These are phyloP conservation scores for Sminthopsis crassicaudata DNA, from an alignment of 2,113 vertebrate genomes.

Conservation along the genomic window DNA sequence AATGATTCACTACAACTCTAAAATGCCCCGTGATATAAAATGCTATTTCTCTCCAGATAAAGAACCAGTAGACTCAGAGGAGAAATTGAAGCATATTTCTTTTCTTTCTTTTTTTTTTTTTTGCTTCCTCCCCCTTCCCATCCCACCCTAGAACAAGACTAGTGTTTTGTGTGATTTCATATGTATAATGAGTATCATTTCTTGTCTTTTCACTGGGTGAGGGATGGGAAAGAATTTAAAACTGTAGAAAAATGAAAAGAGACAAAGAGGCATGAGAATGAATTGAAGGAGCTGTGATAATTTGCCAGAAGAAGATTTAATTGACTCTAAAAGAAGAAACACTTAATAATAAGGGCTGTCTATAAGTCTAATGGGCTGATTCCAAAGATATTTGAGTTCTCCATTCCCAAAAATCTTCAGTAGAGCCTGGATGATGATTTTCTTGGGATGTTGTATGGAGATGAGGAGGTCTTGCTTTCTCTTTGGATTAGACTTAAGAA, in stretches of 20 bases:
- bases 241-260: background rate
- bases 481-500: background rate
- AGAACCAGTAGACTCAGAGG: background rate
- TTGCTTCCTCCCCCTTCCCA: background rate
- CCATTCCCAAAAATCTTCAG: background rate
- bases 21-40: background rate
- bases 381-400: background rate
- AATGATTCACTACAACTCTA: background rate
- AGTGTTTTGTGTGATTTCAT: background rate
- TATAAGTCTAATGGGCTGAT: background rate
- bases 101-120: background rate
- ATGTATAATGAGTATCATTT: background rate
- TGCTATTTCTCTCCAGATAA: background rate
- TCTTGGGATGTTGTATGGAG: background rate
- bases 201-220: background rate
- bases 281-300: background rate
- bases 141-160: background rate
- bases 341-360: background rate
- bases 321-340: background rate
- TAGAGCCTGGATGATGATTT: background rate
- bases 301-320: background rate
- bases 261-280: background rate
- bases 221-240: background rate
- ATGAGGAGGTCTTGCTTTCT: background rate
- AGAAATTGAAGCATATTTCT: background rate